A percentile compares a stretch with the other conserved stretches of the same genome.
Evolutionary conservation across 2,113 vertebrate genomes (phyloP).

Genomic region (Boleophthalmus pectinirostris): DNA sequence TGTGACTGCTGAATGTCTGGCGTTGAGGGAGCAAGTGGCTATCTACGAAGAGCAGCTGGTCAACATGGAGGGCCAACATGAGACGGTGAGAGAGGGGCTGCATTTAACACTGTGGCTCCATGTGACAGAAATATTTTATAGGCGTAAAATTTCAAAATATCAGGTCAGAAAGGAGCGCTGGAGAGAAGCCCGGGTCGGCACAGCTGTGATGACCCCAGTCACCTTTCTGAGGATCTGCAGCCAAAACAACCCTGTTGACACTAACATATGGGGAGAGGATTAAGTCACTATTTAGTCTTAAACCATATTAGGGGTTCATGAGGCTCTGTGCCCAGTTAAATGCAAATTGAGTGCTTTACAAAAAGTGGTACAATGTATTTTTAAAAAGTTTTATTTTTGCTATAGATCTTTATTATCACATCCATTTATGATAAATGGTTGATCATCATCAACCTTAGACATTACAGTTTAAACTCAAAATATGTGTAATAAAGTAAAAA

Average conservation of each 20-base stretch:
- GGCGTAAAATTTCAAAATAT: constrained; percentile 35
- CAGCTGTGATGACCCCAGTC: constrained; percentile 40
- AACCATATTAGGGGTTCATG: constrained; percentile 5
- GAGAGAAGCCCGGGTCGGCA: constrained; percentile 40
- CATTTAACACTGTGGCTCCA: constrained; percentile 18
- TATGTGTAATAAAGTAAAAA: no score
- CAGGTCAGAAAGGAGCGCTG: constrained; percentile 37
- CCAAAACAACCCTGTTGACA: constrained; percentile 24
- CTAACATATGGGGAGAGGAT: constrained; percentile 19
- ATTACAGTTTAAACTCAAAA: no score
- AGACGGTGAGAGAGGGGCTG: constrained; percentile 53
- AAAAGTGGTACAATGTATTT: neutral
- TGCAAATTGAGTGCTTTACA: neutral
- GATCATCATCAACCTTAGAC: no score
- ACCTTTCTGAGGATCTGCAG: constrained; percentile 41
- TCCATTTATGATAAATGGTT: no score
- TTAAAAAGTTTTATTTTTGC: neutral
- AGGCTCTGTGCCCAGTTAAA: neutral
- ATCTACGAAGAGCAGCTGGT: constrained; percentile 78
- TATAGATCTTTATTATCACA: no score
- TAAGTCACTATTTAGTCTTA: constrained; percentile 13
- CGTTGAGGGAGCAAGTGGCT: constrained; percentile 73
- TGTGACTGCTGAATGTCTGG: constrained; percentile 74
- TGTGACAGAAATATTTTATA: constrained; percentile 23
- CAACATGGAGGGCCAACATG: constrained; percentile 68